phyloP scores from a whole-genome alignment of 2,113 vertebrate species.

The Notothenia rossii region DNA sequence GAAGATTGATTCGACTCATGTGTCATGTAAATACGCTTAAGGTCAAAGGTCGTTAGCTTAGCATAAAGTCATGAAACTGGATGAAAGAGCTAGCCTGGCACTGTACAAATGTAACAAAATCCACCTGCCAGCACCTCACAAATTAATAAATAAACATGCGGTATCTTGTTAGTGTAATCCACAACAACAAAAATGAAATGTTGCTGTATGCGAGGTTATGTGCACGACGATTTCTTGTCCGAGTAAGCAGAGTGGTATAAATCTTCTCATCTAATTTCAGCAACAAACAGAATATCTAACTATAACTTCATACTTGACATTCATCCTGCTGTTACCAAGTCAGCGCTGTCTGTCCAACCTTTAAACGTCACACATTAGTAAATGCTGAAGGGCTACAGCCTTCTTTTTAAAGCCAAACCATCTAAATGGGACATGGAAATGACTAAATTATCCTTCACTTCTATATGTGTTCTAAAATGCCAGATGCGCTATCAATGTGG shows the following conservation, averaged over 20 bases:
- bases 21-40: not conserved
- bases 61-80: too few species aligned
- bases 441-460: conserved; percentile 10
- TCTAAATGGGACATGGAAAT: conserved; percentile 14
- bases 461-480: not conserved
- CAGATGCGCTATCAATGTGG: conserved; percentile 5
- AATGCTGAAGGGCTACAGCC: conserved; percentile 18
- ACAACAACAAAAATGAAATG: too few species aligned
- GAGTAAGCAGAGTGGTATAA: not conserved
- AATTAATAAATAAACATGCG: too few species aligned
- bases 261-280: not conserved
- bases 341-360: conserved; percentile 14
- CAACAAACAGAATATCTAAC: not conserved
- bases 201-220: too few species aligned
- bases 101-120: conserved; percentile 16
- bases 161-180: too few species aligned
- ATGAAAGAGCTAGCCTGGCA: not conserved
- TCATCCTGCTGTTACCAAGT: conserved; percentile 8
- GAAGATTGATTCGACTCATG: not conserved
- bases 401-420: conserved; percentile 16
- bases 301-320: conserved; percentile 10
- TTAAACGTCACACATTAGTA: conserved; percentile 23
- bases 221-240: too few species aligned
- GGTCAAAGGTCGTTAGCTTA: too few species aligned
- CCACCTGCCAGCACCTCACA: not conserved